Percentiles rank a stretch among this genome's conserved stretches.
These are phyloP conservation scores for Noctua pronuba DNA, from an alignment of 2,888 invertebrate genomes.

Conservation along the genomic window DNA sequence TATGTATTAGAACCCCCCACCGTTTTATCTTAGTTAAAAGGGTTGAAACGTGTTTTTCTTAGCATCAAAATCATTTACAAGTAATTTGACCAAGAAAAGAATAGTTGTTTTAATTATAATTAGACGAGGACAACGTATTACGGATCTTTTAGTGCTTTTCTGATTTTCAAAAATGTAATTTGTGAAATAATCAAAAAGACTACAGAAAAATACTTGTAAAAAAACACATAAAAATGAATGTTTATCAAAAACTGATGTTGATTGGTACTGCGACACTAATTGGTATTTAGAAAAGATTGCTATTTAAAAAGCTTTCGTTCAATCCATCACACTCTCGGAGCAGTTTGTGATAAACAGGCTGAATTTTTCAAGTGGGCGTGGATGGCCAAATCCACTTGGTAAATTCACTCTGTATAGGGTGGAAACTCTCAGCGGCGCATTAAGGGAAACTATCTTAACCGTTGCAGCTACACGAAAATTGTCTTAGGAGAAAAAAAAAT, in stretches of 20 bases:
- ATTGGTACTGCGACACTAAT: slow-evolving; percentile 9
- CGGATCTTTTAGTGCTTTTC: slow-evolving; percentile 81
- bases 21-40: background rate
- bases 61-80: slow-evolving; percentile 19
- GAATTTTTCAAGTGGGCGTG: too few relatives aligned
- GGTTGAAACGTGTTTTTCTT: background rate
- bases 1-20: background rate
- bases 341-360: background rate
- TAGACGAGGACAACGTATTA: slow-evolving; percentile 61
- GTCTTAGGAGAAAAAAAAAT: too few relatives aligned
- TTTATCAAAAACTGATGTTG: slow-evolving; percentile 9
- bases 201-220: slow-evolving; percentile 5
- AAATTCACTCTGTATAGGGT: too few relatives aligned
- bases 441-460: too few relatives aligned
- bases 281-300: background rate
- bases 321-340: too few relatives aligned
- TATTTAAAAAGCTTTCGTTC: background rate
- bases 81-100: slow-evolving; percentile 6
- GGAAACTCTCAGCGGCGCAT: too few relatives aligned
- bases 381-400: too few relatives aligned
- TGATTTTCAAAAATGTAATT: slow-evolving; percentile 66
- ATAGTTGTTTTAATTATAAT: slow-evolving; percentile 5
- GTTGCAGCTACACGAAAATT: too few relatives aligned
- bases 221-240: slow-evolving; percentile 25
- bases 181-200: slow-evolving; percentile 38